These are phyloP conservation scores for Nibea coibor DNA, from an alignment of 2,113 vertebrate species.

Conservation along the genomic window DNA sequence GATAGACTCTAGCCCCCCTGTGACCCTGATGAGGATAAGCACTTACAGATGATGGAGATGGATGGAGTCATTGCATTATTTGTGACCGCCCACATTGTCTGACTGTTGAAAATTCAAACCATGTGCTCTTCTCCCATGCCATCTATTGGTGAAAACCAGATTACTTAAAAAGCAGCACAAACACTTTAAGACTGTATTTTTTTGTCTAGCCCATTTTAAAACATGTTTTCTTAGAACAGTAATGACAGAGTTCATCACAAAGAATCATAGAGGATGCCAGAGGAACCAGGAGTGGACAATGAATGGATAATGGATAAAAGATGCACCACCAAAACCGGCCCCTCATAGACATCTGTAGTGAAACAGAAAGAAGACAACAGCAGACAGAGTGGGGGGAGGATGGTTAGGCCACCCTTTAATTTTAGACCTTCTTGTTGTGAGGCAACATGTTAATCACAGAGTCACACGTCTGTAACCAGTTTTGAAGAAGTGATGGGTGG, in stretches of 20 bases:
- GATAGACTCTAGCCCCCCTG: too few species aligned
- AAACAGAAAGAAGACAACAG: not conserved
- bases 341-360: not conserved
- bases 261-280: not conserved
- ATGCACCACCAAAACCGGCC: not conserved
- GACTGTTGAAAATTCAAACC: not conserved
- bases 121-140: not conserved
- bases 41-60: too few species aligned
- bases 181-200: too few species aligned
- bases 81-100: not conserved
- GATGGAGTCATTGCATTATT: not conserved
- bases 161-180: not conserved
- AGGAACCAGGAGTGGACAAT: not conserved
- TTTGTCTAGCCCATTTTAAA: not conserved
- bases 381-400: not conserved
- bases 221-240: not conserved
- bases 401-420: not conserved
- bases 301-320: not conserved
- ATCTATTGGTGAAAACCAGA: not conserved
- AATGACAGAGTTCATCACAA: not conserved
- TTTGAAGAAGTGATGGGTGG: slow-evolving; percentile 3
- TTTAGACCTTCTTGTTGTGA: not conserved
- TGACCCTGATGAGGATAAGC: too few species aligned
- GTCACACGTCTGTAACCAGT: not conserved
- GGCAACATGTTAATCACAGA: not conserved